Evolutionary conservation across 2,888 invertebrate genomes (phyloP).

Genomic region (Polyommatus iphigenia): DNA sequence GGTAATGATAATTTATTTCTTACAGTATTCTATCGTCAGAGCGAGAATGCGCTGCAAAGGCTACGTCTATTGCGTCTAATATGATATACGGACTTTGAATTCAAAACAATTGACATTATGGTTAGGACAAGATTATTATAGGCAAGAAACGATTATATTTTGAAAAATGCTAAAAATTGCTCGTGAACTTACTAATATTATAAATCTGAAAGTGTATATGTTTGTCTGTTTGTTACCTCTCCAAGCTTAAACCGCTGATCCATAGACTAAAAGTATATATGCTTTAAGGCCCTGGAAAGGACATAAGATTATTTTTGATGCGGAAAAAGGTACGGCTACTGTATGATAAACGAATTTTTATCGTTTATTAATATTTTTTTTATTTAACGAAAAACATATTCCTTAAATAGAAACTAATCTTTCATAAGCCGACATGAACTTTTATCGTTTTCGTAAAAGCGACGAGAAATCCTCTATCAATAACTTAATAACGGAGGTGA

Average conservation of each 20-base stretch:
- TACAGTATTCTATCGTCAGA: constrained; percentile 43
- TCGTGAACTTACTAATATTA: too few species aligned
- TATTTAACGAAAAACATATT: not conserved
- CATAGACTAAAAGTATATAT: too few species aligned
- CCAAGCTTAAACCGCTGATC: too few species aligned
- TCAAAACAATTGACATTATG: not conserved
- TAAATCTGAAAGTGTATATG: too few species aligned
- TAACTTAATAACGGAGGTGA: constrained; percentile 77
- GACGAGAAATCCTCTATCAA: constrained; percentile 49
- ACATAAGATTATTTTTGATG: too few species aligned
- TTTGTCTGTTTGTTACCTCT: too few species aligned
- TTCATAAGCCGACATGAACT: constrained; percentile 11
- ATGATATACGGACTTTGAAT: constrained; percentile 21
- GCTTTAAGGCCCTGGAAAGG: too few species aligned
- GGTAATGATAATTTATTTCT: constrained; percentile 74
- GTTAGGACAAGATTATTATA: not conserved
- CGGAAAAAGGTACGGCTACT: too few species aligned
- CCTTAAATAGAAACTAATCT: not conserved
- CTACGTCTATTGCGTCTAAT: constrained; percentile 14
- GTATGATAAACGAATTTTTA: not conserved
- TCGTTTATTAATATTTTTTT: not conserved
- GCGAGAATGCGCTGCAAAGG: constrained; percentile 38
- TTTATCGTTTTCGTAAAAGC: constrained; percentile 38
- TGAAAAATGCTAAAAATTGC: not conserved
- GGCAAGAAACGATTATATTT: not conserved